Conservation (phyloP, 2,113 vertebrate genomes). For the Pelecanoides urinatrix region DNA sequence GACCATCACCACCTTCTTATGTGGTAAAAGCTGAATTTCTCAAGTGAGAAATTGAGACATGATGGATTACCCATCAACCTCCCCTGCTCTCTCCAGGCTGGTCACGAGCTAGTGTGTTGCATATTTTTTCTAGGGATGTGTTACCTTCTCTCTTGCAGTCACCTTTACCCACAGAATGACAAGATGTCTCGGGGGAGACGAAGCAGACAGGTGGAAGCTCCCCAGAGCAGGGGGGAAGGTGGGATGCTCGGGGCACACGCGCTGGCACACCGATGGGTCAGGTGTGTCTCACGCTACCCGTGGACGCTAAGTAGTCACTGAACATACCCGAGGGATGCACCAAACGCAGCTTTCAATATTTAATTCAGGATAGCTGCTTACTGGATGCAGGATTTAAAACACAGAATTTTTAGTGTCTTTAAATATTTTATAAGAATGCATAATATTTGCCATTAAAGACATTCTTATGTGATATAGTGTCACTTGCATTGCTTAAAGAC, state of each 20-base stretch:
- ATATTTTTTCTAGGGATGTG: neutral
- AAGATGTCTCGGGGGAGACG: neutral
- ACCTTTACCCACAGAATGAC: neutral
- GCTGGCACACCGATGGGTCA: neutral
- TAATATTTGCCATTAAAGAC: neutral
- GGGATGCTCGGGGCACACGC: accelerated
- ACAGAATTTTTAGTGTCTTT: neutral
- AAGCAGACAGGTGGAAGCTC: neutral
- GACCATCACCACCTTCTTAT: neutral
- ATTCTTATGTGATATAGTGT: neutral
- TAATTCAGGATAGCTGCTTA: neutral
- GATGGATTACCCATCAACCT: neutral
- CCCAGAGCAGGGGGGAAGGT: neutral
- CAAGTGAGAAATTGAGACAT: neutral
- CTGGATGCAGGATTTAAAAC: neutral
- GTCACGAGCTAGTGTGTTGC: neutral
- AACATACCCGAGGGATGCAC: neutral
- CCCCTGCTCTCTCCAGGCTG: neutral
- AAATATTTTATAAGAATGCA: neutral
- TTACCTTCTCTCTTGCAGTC: neutral
- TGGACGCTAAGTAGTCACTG: neutral
- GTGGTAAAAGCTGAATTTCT: neutral
- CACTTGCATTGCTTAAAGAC: neutral
- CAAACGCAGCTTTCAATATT: neutral
- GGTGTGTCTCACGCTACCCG: neutral